Percentiles rank a stretch among this genome's conserved stretches.
Evolutionary conservation across 2,888 invertebrate species (phyloP).

Genomic region (Leptopterna dolabrata): DNA sequence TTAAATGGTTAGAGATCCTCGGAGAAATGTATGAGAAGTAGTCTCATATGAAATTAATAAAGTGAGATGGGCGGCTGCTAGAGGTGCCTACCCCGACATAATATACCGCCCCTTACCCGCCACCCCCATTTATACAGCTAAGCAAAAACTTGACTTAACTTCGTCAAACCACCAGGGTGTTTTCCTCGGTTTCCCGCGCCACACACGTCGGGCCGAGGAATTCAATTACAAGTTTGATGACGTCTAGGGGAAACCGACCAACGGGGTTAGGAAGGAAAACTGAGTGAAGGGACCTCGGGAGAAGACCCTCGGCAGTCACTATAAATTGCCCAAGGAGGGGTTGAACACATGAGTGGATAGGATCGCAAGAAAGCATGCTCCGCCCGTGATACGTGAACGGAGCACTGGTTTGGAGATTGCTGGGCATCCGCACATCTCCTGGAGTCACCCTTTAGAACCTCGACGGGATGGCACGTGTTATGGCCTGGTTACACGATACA

Average conservation of each 20-base stretch:
- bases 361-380: conserved; percentile 31
- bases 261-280: background rate
- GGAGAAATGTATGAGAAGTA: background rate
- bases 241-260: conserved; percentile 13
- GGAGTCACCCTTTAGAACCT: conserved; percentile 14
- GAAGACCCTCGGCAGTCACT: conserved; percentile 1
- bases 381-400: conserved; percentile 26
- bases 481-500: conserved; percentile 25
- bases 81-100: background rate
- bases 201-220: conserved; percentile 43
- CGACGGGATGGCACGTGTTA: conserved; percentile 41
- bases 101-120: background rate
- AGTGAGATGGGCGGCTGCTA: background rate
- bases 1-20: background rate
- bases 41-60: conserved; percentile 29
- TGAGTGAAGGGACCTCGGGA: background rate
- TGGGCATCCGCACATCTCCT: too few relatives aligned
- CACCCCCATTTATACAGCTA: background rate
- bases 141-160: conserved; percentile 35
- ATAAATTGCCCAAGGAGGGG: conserved; percentile 35
- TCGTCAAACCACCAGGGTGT: background rate
- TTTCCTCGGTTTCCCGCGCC: background rate
- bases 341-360: conserved; percentile 41
- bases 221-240: conserved; percentile 56
- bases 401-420: conserved; percentile 16